Evolutionary conservation across 2,797 vertebrate genomes (phyloP).

Genomic region (Hyperoplus immaculatus): DNA sequence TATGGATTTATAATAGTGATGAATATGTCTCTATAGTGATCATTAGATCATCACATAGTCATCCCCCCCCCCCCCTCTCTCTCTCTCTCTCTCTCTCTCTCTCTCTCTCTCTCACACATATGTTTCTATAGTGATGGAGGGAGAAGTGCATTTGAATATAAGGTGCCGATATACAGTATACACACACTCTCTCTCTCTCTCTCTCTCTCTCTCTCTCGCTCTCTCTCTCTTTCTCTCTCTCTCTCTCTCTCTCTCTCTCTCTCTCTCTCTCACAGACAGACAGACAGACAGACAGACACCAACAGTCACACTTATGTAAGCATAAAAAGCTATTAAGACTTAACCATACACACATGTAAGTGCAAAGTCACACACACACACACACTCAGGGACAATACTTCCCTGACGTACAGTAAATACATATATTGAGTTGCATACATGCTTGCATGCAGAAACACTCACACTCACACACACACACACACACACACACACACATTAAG

Average conservation of each 20-base stretch:
- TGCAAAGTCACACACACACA: background rate
- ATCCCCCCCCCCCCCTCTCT: too few relatives aligned
- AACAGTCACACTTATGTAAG: background rate
- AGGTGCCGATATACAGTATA: conserved; percentile 19
- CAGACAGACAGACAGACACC: conserved; percentile 16
- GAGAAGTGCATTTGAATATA: conserved; percentile 31
- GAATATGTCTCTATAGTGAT: conserved; percentile 30
- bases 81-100: too few relatives aligned
- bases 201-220: background rate
- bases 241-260: too few relatives aligned
- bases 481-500: background rate
- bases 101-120: too few relatives aligned
- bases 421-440: background rate
- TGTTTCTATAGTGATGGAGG: conserved; percentile 9
- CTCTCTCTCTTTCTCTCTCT: background rate
- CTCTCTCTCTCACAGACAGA: background rate
- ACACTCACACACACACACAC: background rate
- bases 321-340: background rate
- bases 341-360: background rate
- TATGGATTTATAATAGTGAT: conserved; percentile 57
- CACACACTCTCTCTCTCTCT: background rate
- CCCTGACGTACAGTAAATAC: background rate
- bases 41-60: too few relatives aligned
- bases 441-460: background rate
- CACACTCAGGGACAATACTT: background rate